Evolutionary conservation across 1,140 invertebrate genomes (phyloP), one percentile per base, ranked within the genome.

Genomic region (Pogonognathellus flavescens): DNA sequence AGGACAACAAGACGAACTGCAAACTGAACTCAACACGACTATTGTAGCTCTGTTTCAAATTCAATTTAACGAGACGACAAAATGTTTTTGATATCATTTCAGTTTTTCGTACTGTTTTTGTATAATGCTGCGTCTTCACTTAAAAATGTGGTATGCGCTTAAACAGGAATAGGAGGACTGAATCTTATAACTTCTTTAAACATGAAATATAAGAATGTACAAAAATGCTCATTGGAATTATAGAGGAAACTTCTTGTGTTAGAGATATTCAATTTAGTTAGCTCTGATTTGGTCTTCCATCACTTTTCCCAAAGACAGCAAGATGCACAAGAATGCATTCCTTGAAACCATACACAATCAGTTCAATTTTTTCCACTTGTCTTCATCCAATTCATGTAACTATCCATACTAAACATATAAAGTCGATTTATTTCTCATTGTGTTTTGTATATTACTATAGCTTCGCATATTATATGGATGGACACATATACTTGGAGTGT

Each of bases 281-380:
- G 57, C 22, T 82, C n/a, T 82, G 31, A 9, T 10, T 76, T 76
- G 31, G 25, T 76, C 70, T 76, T 76, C 70, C 70, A 76, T 76
- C 70, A 50, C 70, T 76, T 76, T 76, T 76, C 41, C 41, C 70
- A 76, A 25, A 76, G 70, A 76, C 31, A 50, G 70, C 31, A 16
- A 76, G 49, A 62, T 60, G 31, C 25, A 62, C 20, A 62, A 49
- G 57, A 83, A 59, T 59, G 57, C 81, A 83, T 31, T 22, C 57
- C 41, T 49, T 76, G 70, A 83, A 70, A 83, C 82, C 82, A 66
- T 83, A 18, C 31, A 83, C 82, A 83, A 83, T 83, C 59, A 20
- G 11, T 31, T 66, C 82, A 70, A 83, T 83, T 83, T 83, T 83
- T 66, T 83, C 49, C 82, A 83, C 82, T 70, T 83, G 82, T 70